A percentile compares a stretch with the other conserved stretches of the same genome.
Evolutionary conservation across 2,113 vertebrate genomes (phyloP).

Genomic region (Litocranius walleri): DNA sequence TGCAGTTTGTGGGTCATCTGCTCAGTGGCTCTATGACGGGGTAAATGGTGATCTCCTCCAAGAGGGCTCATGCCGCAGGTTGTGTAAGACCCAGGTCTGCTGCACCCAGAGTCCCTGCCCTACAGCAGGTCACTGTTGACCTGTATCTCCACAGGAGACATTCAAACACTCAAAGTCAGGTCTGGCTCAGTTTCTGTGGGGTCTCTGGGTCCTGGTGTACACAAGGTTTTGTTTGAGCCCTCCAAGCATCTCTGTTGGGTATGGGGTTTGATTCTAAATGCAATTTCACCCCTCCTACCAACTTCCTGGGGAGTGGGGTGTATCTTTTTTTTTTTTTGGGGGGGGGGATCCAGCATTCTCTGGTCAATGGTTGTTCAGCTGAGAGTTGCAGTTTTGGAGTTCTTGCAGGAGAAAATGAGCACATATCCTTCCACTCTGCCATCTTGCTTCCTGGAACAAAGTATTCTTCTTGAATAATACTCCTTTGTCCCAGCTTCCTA

Average conservation of each 20-base stretch:
- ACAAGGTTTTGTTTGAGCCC: not conserved
- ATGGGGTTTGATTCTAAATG: not conserved
- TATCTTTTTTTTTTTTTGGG: not conserved
- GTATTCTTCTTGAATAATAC: not conserved
- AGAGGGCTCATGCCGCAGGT: not conserved
- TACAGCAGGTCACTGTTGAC: not conserved
- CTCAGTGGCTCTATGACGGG: not conserved
- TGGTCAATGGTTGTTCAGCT: not conserved
- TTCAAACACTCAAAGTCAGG: not conserved
- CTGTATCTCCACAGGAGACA: not conserved
- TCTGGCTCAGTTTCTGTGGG: not conserved
- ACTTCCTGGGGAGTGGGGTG: fast-evolving
- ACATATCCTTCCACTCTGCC: not conserved
- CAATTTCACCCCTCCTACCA: not conserved
- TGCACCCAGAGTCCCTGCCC: not conserved
- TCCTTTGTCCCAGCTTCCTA: not conserved
- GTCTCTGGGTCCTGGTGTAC: not conserved
- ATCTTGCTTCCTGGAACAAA: not conserved
- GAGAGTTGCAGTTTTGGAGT: not conserved
- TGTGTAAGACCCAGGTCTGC: not conserved
- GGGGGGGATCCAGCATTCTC: not conserved
- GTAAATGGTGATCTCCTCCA: not conserved
- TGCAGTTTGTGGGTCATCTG: not conserved
- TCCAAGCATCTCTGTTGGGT: not conserved
- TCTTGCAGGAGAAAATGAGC: not conserved